These are phyloP conservation scores for Scolanthus callimorphus DNA, from an alignment of 92 coral and sea anemone species.

Conservation along the genomic window DNA sequence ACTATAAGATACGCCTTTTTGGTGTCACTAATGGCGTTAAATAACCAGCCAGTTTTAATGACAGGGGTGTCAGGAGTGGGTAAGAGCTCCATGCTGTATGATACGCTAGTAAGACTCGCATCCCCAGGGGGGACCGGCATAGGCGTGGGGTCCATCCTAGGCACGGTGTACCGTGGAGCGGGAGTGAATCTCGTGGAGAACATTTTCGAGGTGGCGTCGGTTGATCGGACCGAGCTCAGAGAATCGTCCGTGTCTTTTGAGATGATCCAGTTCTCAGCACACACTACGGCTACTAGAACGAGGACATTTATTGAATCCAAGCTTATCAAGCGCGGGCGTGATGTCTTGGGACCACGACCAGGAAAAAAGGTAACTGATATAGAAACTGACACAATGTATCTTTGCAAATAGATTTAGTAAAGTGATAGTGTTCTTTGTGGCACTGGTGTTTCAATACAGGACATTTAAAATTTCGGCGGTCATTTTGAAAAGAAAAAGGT, in stretches of 20 bases:
- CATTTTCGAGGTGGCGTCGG: conserved; percentile 46
- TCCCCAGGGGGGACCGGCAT: conserved; percentile 74
- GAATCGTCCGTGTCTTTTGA: conserved; percentile 45
- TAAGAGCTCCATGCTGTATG: conserved; percentile 75
- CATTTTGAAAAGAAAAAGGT: no score
- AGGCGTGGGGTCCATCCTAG: conserved; percentile 73
- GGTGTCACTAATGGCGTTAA: conserved; percentile 65
- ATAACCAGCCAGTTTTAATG: conserved; percentile 76
- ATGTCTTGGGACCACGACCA: conserved; percentile 80
- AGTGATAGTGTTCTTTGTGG: no score
- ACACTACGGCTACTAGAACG: conserved; percentile 69
- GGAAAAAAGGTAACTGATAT: conserved; percentile 85
- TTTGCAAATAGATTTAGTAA: no score
- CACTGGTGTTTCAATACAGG: no score
- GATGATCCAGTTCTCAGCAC: conserved; percentile 81
- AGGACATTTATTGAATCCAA: conserved; percentile 74
- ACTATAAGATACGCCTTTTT: conserved; percentile 87
- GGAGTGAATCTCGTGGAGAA: conserved; percentile 67
- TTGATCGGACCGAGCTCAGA: conserved; percentile 10
- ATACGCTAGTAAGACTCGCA: conserved; percentile 68
- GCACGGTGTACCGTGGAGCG: conserved; percentile 80
- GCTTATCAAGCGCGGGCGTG: conserved; percentile 80
- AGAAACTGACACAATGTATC: no score
- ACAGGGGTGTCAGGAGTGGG: conserved; percentile 91
- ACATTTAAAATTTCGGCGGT: no score